Conservation (phyloP, 2,888 invertebrate species). For the Stramonita haemastoma region DNA sequence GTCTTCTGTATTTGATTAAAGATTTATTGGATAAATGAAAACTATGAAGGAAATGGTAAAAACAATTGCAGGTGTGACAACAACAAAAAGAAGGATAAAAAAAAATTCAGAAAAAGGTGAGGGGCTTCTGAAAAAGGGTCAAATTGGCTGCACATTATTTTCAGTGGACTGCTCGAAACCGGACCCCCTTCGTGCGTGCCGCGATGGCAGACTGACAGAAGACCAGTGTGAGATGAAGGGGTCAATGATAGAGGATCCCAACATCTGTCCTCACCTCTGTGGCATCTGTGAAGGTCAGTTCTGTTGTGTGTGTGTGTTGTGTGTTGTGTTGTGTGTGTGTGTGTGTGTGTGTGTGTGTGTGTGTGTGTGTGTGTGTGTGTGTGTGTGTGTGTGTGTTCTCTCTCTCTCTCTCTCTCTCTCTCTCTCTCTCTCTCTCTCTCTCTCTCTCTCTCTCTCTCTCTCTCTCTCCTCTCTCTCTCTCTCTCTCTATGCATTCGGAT, state of each 20-base stretch:
- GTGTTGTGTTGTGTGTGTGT: too few relatives aligned
- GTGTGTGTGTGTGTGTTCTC: not conserved
- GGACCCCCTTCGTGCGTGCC: not conserved
- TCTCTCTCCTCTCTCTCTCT: not conserved
- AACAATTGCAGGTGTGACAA: too few relatives aligned
- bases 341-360: too few relatives aligned
- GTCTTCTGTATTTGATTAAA: too few relatives aligned
- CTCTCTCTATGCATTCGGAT: not conserved
- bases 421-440: not conserved
- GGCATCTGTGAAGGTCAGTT: not conserved
- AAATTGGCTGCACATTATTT: too few relatives aligned
- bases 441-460: not conserved
- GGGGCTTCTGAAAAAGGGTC: too few relatives aligned
- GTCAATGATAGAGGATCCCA: not conserved
- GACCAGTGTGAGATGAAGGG: not conserved
- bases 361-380: too few relatives aligned
- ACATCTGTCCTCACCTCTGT: not conserved
- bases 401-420: not conserved
- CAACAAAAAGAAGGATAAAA: too few relatives aligned
- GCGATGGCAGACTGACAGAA: not conserved
- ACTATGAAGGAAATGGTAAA: too few relatives aligned
- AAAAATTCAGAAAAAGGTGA: too few relatives aligned
- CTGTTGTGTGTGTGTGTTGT: too few relatives aligned
- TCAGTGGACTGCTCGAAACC: not conserved
- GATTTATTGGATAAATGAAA: too few relatives aligned